Base-by-base conservation (phyloP, 1,140 invertebrate genomes). In the Pogonomyrmex californicus region DNA sequence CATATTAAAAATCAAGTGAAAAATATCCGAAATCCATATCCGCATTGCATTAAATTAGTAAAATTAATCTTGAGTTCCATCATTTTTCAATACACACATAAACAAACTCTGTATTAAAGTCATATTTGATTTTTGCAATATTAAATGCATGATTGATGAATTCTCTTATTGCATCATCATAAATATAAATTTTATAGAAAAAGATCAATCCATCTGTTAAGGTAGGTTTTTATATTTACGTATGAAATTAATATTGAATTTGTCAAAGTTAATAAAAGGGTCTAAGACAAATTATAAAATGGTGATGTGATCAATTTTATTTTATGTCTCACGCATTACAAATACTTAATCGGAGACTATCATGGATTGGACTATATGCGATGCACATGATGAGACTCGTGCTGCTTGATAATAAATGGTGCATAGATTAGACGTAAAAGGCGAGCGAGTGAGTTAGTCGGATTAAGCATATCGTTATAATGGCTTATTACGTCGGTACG, bases 381-480 rank as follows among this genome's bases (percentile, higher is more conserved):
- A 68, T 60, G 44, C 51, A 86, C 60, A 58, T 56, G 66, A 14
- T 75, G 33, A 77, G 23, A 75, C 56, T 77, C 60, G 70, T 81
- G 63, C 49, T 30, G 62, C 49, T 62, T 66, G 88, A 88, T 89
- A 88, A 86, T 89, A 75, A 89, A 47, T 12, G 41, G 10, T 38
- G 56, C 75, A 5, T 41, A 10, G 54, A 77, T 73, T 47, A 23
- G 23, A 36, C 7, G 30, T 12, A 51, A 10, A 41, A 68, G 47
- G 36, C 23, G 23, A 49, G 38, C 47, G 10, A 23, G 51, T 49
- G n/a, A 79, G 30, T 56, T 73, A 60, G 65, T 81, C 23, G 66
- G 88, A 92, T 92, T 89, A 91, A 90, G 88, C 88, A 87, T 90
- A 91, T 90, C 91, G 87, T 90, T 91, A 86, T 87, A 89, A 89